Base-by-base conservation (phyloP, 1,140 invertebrate genomes). In the Lepidurus arcticus region DNA sequence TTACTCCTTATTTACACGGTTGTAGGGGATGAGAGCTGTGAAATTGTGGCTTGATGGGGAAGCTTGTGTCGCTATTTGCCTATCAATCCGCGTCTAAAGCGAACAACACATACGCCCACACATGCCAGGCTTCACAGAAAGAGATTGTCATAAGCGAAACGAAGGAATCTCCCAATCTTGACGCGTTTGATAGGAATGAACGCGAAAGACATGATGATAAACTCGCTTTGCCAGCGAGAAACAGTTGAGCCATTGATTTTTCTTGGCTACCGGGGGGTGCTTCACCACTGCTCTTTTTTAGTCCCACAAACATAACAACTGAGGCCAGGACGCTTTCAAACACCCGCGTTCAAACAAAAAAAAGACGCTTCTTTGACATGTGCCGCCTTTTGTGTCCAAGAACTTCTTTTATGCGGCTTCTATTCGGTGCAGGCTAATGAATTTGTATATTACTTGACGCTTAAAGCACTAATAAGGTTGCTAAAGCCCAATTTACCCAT, bases 191-290 rank as follows among this genome's bases (percentile, higher is more conserved):
- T 65, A 65, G 53, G 21, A 13, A 65, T 21, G 53, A 21, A 3
- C 13, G 13, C 21, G 21, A 65, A 65, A 65, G 9, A 65, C 53
- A 65, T n/a, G 53, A 65, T 13, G 53, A 65, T 65, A 65, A 65
- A 65, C 13, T 65, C 13, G 21, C 16, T 21, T 7, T n/a, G 16
- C 53, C 16, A 65, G 21, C 16, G 53, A 13, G 53, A 65, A 65
- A 65, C 53, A 65, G 53, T 65, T 65, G 53, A 65, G 53, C 53
- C 53, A 65, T 65, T 65, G 53, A 65, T 65, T 65, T 65, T 65
- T 65, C 53, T 65, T 13, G 16, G 53, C 8, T 65, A 34, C 34
- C 34, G 34, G 34, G 34, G 34, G 34, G 34, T 34, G 34, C 34
- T 34, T 34, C 34, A 34, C 34, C 34, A 34, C 34, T 34, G 53